Evolutionary conservation across 2,888 invertebrate genomes (phyloP).

Genomic region (Pycnomerus fuliginosus): DNA sequence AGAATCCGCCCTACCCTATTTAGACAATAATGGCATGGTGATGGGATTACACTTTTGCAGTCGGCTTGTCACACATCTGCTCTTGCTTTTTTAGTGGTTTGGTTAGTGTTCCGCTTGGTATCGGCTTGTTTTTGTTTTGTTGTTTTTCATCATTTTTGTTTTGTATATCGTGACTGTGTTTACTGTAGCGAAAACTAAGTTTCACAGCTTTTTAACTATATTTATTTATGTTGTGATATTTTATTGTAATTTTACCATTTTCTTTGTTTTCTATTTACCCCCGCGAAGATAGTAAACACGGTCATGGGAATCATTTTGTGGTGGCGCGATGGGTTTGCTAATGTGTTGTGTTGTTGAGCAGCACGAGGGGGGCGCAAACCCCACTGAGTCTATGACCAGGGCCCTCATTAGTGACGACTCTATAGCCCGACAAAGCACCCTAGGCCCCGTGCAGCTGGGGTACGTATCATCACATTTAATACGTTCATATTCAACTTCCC

Average conservation of each 20-base stretch:
- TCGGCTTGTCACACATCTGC: conserved; percentile 10
- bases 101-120: conserved; percentile 17
- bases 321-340: conserved; percentile 47
- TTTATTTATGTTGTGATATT: background rate
- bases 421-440: conserved; percentile 76
- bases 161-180: conserved; percentile 30
- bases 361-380: conserved; percentile 90
- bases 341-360: conserved; percentile 64
- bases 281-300: conserved; percentile 29
- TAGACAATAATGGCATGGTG: conserved; percentile 8
- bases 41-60: conserved; percentile 12
- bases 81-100: conserved; percentile 29
- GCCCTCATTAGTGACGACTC: conserved; percentile 92
- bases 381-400: conserved; percentile 94
- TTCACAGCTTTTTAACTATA: background rate
- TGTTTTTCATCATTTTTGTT: conserved; percentile 10
- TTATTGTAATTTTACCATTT: conserved; percentile 1
- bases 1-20: background rate
- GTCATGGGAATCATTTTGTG: conserved; percentile 29
- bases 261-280: conserved; percentile 2
- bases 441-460: conserved; percentile 94
- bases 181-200: too few relatives aligned
- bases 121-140: conserved; percentile 19
- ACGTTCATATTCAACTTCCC: background rate
- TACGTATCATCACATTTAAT: conserved; percentile 65